These are phyloP conservation scores for Ophion costatus DNA, from an alignment of 2,888 invertebrate species.

Conservation along the genomic window DNA sequence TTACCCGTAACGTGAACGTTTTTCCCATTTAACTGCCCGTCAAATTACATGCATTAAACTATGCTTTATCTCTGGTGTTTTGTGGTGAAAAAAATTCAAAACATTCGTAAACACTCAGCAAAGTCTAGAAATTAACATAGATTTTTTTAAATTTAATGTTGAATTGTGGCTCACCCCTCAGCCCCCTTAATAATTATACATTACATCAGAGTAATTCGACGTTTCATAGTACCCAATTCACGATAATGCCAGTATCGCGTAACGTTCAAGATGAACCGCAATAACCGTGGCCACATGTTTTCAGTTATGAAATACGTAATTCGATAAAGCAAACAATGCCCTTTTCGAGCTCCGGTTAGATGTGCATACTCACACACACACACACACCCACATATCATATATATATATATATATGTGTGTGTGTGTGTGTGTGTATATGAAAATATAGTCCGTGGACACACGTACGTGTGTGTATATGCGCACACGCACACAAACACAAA, in stretches of 20 bases:
- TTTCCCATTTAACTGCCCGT: too few species aligned
- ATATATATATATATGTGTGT: neutral
- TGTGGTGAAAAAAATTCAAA: too few species aligned
- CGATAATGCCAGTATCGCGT: conserved; percentile 30
- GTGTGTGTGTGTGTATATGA: neutral
- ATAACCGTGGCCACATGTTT: conserved; percentile 80
- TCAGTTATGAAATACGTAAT: conserved; percentile 78
- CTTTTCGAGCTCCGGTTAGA: conserved; percentile 65
- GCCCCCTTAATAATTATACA: conserved; percentile 9
- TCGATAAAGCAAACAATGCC: conserved; percentile 80
- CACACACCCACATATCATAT: conserved; percentile 18
- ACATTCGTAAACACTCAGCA: too few species aligned
- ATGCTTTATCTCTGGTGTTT: too few species aligned
- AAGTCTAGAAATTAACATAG: too few species aligned
- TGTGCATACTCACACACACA: neutral
- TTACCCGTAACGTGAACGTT: too few species aligned
- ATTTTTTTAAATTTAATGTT: too few species aligned
- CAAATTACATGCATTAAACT: too few species aligned
- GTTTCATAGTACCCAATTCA: neutral
- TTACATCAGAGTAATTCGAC: conserved; percentile 23
- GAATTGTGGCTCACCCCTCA: neutral
- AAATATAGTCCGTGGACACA: neutral
- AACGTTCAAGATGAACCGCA: conserved; percentile 40
- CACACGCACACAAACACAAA: neutral
- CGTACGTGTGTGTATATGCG: neutral